Evolutionary conservation across 2,797 vertebrate genomes (phyloP).

Genomic region (Notolabrus celidotus): DNA sequence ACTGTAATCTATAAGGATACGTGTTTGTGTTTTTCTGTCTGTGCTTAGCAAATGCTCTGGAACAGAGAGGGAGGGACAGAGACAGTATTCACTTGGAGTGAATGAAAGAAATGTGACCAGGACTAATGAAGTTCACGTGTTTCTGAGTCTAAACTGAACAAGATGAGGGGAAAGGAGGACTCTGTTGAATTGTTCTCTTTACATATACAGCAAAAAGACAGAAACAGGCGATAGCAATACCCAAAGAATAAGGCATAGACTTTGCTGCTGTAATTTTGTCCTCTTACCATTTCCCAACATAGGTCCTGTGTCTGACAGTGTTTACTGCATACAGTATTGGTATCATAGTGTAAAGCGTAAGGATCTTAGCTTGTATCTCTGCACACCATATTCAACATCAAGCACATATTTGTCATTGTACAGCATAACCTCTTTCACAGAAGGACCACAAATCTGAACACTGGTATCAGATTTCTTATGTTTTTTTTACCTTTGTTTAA

Average conservation of each 20-base stretch:
- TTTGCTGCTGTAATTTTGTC: too few species aligned
- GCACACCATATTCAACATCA: too few species aligned
- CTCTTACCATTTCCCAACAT: background rate
- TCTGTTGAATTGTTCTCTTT: slow-evolving; percentile 19
- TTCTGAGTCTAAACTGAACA: slow-evolving; percentile 60
- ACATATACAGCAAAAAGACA: too few species aligned
- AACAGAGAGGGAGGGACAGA: slow-evolving; percentile 40
- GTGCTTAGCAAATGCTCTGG: background rate
- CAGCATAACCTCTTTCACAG: too few species aligned
- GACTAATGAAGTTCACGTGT: slow-evolving; percentile 56
- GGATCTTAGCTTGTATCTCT: too few species aligned
- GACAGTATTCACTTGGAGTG: slow-evolving; percentile 41
- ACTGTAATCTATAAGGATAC: background rate
- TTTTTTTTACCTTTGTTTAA: background rate
- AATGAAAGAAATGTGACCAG: slow-evolving; percentile 71
- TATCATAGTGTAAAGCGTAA: too few species aligned
- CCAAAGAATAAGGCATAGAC: background rate
- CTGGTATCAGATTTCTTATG: too few species aligned
- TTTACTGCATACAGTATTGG: background rate
- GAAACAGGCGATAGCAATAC: background rate
- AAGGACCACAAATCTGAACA: too few species aligned
- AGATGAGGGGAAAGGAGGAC: slow-evolving; percentile 33
- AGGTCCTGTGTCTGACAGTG: too few species aligned
- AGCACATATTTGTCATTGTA: too few species aligned
- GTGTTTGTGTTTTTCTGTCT: background rate